phyloP scores from a whole-genome alignment of 2,113 vertebrate species.

The Sarotherodon lohbergeri region DNA sequence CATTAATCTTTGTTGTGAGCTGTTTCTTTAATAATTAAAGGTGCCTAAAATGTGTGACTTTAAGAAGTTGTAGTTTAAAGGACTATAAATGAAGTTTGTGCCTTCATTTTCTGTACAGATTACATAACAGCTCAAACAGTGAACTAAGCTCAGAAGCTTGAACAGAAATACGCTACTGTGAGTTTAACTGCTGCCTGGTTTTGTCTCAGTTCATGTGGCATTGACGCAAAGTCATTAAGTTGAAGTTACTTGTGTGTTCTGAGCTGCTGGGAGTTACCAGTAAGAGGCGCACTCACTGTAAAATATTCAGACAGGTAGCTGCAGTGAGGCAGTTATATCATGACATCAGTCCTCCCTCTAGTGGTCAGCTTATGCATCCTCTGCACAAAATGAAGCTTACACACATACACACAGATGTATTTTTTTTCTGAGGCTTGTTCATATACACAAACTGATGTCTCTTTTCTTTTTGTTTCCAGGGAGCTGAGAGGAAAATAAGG shows the following conservation, averaged over 20 bases:
- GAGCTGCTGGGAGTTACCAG: neutral
- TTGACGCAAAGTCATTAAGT: neutral
- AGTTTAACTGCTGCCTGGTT: neutral
- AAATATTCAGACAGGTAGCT: neutral
- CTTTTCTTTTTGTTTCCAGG: constrained; percentile 65
- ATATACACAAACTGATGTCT: neutral
- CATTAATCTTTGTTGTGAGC: neutral
- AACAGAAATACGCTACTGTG: neutral
- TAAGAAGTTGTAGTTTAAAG: neutral
- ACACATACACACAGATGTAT: neutral
- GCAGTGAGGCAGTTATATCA: neutral
- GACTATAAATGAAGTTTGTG: neutral
- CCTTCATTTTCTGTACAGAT: neutral
- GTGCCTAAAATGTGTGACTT: fast-evolving
- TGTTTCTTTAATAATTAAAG: neutral
- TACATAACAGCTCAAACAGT: neutral
- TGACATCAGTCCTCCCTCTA: constrained; percentile 51
- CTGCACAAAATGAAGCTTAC: neutral
- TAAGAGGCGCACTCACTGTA: neutral
- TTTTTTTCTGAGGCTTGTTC: neutral
- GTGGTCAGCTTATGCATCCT: constrained; percentile 29
- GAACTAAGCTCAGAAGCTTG: neutral
- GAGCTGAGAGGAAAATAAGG: constrained; percentile 95
- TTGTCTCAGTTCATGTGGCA: neutral
- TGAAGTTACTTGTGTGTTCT: neutral